Evolutionary conservation across 2,113 vertebrate species (phyloP).

Genomic region (Aphyosemion australe): DNA sequence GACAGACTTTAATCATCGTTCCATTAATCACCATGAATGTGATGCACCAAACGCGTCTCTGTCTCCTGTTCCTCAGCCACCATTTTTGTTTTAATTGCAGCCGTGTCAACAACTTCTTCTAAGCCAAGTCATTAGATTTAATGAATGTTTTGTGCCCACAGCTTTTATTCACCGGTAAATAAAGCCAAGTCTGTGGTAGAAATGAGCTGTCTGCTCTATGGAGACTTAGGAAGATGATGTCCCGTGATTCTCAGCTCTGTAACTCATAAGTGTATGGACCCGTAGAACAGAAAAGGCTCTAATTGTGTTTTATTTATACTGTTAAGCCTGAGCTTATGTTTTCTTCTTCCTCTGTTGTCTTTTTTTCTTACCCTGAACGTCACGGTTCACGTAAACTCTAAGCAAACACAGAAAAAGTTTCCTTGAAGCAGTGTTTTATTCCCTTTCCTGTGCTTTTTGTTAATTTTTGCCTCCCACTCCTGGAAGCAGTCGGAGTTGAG

Average conservation of each 20-base stretch:
- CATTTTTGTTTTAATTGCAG: neutral
- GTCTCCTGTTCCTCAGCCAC: neutral
- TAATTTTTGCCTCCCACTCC: slow-evolving; percentile 34
- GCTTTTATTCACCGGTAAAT: slow-evolving; percentile 5
- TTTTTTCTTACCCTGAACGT: slow-evolving; percentile 21
- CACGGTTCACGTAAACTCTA: slow-evolving; percentile 23
- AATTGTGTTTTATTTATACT: slow-evolving; percentile 26
- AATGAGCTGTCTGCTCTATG: slow-evolving; percentile 27
- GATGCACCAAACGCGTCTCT: no score
- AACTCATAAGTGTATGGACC: slow-evolving; percentile 17
- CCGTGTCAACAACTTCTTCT: no score
- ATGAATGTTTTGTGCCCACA: slow-evolving; percentile 2
- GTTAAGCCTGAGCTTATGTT: slow-evolving; percentile 24
- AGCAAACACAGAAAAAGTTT: slow-evolving; percentile 38
- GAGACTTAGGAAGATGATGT: slow-evolving; percentile 12
- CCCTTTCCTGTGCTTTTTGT: slow-evolving; percentile 37
- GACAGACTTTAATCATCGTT: neutral
- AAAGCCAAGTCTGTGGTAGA: slow-evolving; percentile 15
- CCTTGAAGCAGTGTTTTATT: slow-evolving; percentile 15
- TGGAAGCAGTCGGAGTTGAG: slow-evolving; percentile 38
- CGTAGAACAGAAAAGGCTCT: slow-evolving; percentile 16
- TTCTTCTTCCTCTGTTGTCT: slow-evolving; percentile 2
- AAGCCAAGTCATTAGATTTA: slow-evolving; percentile 7
- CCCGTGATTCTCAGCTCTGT: slow-evolving; percentile 26
- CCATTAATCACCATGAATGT: neutral